phyloP scores from a whole-genome alignment of 2,888 invertebrate species.

The Esperia sulphurella region DNA sequence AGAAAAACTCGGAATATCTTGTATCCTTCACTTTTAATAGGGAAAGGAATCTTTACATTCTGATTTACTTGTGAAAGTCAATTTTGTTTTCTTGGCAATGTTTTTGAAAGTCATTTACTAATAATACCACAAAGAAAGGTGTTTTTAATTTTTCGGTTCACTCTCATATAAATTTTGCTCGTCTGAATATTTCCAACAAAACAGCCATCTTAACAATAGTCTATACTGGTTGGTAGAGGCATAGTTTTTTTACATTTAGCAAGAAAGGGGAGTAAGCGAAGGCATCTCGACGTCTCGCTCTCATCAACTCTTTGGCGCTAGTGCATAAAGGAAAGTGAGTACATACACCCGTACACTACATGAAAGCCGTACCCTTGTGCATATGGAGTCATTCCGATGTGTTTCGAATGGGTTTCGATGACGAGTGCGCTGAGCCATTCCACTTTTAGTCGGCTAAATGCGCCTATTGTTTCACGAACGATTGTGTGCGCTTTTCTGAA shows the following conservation, averaged over 20 bases:
- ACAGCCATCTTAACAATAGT: constrained; percentile 63
- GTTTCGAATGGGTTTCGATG: constrained; percentile 74
- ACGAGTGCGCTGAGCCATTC: constrained; percentile 65
- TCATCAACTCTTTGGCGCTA: constrained; percentile 66
- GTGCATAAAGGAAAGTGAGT: constrained; percentile 62
- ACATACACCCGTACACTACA: constrained; percentile 32
- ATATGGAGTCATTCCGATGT: constrained; percentile 59
- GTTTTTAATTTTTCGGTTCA: background rate
- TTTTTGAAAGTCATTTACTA: constrained; percentile 14
- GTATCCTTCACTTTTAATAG: constrained; percentile 64
- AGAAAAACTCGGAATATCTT: constrained; percentile 60
- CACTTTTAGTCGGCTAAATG: constrained; percentile 70
- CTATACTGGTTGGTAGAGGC: constrained; percentile 48
- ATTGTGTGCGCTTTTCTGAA: constrained; percentile 39
- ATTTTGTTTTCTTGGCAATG: constrained; percentile 31
- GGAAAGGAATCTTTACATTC: constrained; percentile 48
- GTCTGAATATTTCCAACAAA: constrained; percentile 57
- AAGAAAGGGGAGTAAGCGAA: constrained; percentile 62
- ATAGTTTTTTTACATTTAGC: constrained; percentile 65
- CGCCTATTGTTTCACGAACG: constrained; percentile 62
- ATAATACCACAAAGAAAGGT: background rate
- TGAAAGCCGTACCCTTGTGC: constrained; percentile 47
- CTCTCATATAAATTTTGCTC: constrained; percentile 22
- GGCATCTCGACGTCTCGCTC: constrained; percentile 63
- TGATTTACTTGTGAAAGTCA: constrained; percentile 45